Base-by-base conservation (phyloP, 2,888 invertebrate genomes). In the Clostera curtula region DNA sequence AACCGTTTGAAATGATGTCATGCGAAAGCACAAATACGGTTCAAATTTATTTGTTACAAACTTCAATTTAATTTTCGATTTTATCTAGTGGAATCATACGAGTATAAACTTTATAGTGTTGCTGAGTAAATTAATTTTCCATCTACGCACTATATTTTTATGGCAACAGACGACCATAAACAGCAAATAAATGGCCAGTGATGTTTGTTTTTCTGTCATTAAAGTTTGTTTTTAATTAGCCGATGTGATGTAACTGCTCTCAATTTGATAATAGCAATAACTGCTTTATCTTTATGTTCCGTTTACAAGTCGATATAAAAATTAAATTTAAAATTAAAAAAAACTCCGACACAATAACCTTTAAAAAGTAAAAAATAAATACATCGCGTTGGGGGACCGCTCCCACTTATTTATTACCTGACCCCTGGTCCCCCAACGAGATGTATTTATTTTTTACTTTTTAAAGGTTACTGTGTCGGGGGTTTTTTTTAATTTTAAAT, bases 1-100 rank as follows among this genome's bases (percentile, higher is more conserved):
- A 40, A 44, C 25, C 54, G 46, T 30, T 36, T 43, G 2, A 61
- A 56, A 55, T 42, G 54, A 46, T 35, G 34, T 49, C 62, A 41
- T 61, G 50, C 22, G n/a, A 1, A 5, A 1, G 17, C 25, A 15
- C 18, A 19, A 18, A 46, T 61, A 68, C 40, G 53, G 56, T 37
- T 26, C 30, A 54, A 31, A 59, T 40, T 71, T 30, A 48, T 28
- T 36, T 57, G 61, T 35, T 22, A 15, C 25, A 8, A 11, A 16
- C 12, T 24, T 48, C 43, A 71, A 71, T 74, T 75, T 79, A 80
- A 79, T 79, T 77, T 79, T 73, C 70, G 69, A 70, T 79, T 76
- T 79, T 79, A 76, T 80, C 76, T 75, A 72, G 62, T 54, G 64
- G 71, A 74, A 79, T 79, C 76, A 72, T 70, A 70, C 61, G 67